A percentile compares a stretch with the other conserved stretches of the same genome.
These are phyloP conservation scores for Sylvicola cinctus DNA, from an alignment of 2,888 invertebrate genomes.

Conservation along the genomic window DNA sequence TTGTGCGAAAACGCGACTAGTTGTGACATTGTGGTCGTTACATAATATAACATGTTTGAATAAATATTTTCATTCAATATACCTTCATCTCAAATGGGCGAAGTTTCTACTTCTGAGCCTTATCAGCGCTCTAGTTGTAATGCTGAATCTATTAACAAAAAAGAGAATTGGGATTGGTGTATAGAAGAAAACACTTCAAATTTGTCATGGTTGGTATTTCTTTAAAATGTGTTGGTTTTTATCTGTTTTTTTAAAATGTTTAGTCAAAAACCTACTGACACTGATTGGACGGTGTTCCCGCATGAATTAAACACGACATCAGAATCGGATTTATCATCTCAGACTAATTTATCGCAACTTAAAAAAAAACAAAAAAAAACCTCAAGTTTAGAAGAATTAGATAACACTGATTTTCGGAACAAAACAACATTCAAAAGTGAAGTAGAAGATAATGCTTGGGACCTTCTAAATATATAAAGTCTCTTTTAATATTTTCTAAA, in stretches of 20 bases:
- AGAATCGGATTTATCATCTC: too few species aligned
- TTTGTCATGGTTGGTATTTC: constrained; percentile 6
- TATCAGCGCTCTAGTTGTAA: constrained; percentile 19
- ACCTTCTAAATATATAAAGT: constrained; percentile 34
- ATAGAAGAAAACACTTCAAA: constrained; percentile 10
- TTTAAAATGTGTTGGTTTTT: neutral
- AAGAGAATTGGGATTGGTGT: constrained; percentile 22
- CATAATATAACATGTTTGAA: too few species aligned
- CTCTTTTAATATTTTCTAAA: neutral
- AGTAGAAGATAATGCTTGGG: constrained; percentile 39
- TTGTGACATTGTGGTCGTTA: too few species aligned
- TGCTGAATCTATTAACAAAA: constrained; percentile 8
- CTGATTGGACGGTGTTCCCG: constrained; percentile 24
- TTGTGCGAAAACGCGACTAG: too few species aligned
- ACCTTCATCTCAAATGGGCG: constrained; percentile 21
- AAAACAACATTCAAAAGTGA: too few species aligned
- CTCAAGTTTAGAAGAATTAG: too few species aligned
- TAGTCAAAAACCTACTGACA: constrained; percentile 9
- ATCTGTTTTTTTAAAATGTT: constrained; percentile 1
- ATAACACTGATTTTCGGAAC: too few species aligned
- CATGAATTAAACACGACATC: constrained; percentile 2
- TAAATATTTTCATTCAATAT: too few species aligned
- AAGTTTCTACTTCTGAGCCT: constrained; percentile 14
- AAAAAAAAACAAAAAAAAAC: too few species aligned
- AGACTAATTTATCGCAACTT: too few species aligned